Conservation (phyloP, 1,140 invertebrate species). For the Physella acuta region DNA sequence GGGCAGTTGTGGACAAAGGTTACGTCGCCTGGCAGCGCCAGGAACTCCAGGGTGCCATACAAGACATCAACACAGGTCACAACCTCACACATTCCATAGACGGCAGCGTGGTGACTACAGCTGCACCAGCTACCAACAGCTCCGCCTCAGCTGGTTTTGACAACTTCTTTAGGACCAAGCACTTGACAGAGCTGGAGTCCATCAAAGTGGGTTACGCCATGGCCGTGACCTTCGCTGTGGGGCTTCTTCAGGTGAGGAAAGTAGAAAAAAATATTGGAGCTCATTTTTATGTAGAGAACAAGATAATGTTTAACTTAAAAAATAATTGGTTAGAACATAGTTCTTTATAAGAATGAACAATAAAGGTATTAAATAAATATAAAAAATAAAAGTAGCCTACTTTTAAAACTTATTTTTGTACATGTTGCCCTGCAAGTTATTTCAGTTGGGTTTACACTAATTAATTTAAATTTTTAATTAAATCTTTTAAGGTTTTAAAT, state of each 20-base stretch:
- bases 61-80: slow-evolving; percentile 6
- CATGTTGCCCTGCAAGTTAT: no score
- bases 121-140: slow-evolving; percentile 4
- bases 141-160: slow-evolving; percentile 1
- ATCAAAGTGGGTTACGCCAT: slow-evolving; percentile 50
- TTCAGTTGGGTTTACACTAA: no score
- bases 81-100: slow-evolving; percentile 14
- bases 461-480: no score
- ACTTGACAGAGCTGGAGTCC: slow-evolving; percentile 24
- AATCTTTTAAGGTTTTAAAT: no score
- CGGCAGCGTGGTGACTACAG: slow-evolving; percentile 5
- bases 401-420: no score
- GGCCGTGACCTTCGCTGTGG: slow-evolving; percentile 50
- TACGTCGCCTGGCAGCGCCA: slow-evolving; percentile 35
- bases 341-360: no score
- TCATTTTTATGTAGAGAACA: no score
- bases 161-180: slow-evolving; percentile 12
- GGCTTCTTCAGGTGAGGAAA: slow-evolving; percentile 49
- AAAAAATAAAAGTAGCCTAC: no score
- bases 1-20: slow-evolving; percentile 52
- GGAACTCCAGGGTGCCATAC: slow-evolving; percentile 17
- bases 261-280: no score
- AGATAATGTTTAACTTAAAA: no score
- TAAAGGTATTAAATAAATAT: no score
- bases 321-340: no score